Evolutionary conservation across 2,888 invertebrate genomes (phyloP).

Genomic region (Andrena trimmerana): DNA sequence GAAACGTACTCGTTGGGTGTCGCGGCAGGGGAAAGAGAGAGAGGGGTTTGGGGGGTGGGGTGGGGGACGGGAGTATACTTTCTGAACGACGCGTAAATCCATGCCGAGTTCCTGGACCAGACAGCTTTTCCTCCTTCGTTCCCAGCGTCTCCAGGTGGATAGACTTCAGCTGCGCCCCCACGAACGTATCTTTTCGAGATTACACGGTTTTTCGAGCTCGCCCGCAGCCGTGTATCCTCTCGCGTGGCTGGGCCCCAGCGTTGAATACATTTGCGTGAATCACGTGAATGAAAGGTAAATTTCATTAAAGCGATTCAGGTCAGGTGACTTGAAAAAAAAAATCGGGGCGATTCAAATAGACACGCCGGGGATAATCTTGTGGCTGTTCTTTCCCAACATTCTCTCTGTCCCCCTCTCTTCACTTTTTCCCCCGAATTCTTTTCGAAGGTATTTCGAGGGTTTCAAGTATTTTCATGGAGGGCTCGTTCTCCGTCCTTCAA

Average conservation of each 20-base stretch:
- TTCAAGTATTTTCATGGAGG: background rate
- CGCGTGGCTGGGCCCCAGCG: constrained; percentile 10
- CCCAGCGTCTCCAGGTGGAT: constrained; percentile 13
- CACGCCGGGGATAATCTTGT: constrained; percentile 23
- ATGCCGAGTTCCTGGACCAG: constrained; percentile 28
- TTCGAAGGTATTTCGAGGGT: background rate
- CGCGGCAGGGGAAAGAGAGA: background rate
- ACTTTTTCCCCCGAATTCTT: background rate
- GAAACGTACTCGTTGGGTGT: constrained; percentile 22
- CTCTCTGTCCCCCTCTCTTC: background rate
- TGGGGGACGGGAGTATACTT: background rate
- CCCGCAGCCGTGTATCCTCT: constrained; percentile 11
- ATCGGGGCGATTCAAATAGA: constrained; percentile 20
- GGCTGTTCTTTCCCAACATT: constrained; percentile 28
- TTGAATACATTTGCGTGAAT: constrained; percentile 46
- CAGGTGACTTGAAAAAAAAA: constrained; percentile 41
- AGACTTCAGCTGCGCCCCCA: background rate
- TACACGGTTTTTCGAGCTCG: constrained; percentile 26
- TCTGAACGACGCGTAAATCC: constrained; percentile 41
- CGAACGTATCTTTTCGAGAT: constrained; percentile 29
- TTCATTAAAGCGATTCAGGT: constrained; percentile 61
- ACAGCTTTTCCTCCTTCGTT: constrained; percentile 23
- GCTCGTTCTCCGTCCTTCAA: background rate
- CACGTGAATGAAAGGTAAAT: constrained; percentile 38
- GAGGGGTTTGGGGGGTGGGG: no score